A percentile compares a stretch with the other conserved stretches of the same genome.
Conservation (phyloP, 2,888 invertebrate genomes). For the Platycheirus albimanus region DNA sequence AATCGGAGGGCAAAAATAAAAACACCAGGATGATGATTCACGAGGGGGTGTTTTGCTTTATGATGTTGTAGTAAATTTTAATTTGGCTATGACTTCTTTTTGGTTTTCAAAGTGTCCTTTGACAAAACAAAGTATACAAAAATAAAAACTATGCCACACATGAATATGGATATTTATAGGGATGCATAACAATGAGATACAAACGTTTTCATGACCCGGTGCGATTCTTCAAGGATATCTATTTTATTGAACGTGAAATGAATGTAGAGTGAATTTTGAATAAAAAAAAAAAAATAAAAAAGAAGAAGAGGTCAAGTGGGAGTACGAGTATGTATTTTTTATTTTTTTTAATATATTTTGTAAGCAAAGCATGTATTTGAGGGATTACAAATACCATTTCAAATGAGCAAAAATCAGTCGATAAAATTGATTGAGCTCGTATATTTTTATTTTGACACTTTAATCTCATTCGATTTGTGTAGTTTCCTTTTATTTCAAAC, state of each 20-base stretch:
- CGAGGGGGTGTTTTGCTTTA: neutral
- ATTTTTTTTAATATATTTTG: neutral
- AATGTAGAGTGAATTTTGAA: neutral
- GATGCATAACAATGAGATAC: slow-evolving; percentile 34
- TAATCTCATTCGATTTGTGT: too few species aligned
- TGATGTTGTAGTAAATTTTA: slow-evolving; percentile 31
- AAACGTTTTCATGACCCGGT: slow-evolving; percentile 8
- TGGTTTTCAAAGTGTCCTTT: neutral
- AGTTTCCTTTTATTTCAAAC: too few species aligned
- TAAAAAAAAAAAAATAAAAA: neutral
- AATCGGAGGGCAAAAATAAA: neutral
- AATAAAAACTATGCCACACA: slow-evolving; percentile 3
- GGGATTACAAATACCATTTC: neutral
- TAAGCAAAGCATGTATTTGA: neutral
- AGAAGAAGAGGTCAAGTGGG: slow-evolving; percentile 21
- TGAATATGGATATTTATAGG: slow-evolving; percentile 15
- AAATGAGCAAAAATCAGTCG: slow-evolving; percentile 7
- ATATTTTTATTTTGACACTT: slow-evolving; percentile 24
- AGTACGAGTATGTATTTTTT: neutral
- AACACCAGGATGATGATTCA: neutral
- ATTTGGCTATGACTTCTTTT: slow-evolving; percentile 18
- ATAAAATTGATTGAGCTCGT: slow-evolving; percentile 30
- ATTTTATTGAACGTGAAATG: slow-evolving; percentile 31
- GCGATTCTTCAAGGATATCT: slow-evolving; percentile 28
- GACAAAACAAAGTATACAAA: neutral